Evolutionary conservation across 1,140 invertebrate species (phyloP).

Genomic region (Drosophila takahashii): DNA sequence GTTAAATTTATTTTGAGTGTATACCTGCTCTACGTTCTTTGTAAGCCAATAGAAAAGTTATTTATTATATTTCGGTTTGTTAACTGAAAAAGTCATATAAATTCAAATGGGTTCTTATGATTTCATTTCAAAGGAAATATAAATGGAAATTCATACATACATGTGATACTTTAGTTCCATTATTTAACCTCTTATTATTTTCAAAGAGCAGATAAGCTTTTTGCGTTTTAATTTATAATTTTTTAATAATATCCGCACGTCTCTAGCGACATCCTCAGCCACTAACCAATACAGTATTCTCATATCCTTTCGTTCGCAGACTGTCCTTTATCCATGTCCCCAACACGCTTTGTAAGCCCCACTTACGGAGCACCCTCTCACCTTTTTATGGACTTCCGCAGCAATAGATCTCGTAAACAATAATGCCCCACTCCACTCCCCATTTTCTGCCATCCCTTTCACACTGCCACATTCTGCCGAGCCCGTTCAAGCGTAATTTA

Average conservation of each 20-base stretch:
- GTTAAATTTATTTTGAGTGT: too few species aligned
- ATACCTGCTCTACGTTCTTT: neutral
- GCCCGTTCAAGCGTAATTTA: slow-evolving; percentile 75
- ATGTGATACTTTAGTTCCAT: too few species aligned
- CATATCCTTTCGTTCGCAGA: slow-evolving; percentile 9
- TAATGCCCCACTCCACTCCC: slow-evolving; percentile 25
- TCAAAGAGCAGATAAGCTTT: too few species aligned
- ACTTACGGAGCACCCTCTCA: slow-evolving; percentile 18
- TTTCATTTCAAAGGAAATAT: too few species aligned
- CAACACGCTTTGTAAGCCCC: slow-evolving; percentile 9
- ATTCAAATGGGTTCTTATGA: too few species aligned
- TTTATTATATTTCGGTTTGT: neutral
- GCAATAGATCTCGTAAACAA: slow-evolving; percentile 72
- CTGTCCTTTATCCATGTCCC: neutral
- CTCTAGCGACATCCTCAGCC: slow-evolving; percentile 12
- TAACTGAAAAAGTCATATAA: neutral
- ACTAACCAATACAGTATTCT: slow-evolving; percentile 12
- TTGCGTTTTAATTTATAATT: neutral
- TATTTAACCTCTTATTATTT: too few species aligned
- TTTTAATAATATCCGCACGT: slow-evolving; percentile 18
- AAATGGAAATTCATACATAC: too few species aligned
- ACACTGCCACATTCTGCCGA: slow-evolving; percentile 8
- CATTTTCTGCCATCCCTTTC: slow-evolving; percentile 1
- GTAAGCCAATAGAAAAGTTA: too few species aligned
- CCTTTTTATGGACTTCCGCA: slow-evolving; percentile 73